These are phyloP conservation scores for Dendrocincla fuliginosa DNA, from an alignment of 2,797 vertebrate genomes.

Conservation along the genomic window DNA sequence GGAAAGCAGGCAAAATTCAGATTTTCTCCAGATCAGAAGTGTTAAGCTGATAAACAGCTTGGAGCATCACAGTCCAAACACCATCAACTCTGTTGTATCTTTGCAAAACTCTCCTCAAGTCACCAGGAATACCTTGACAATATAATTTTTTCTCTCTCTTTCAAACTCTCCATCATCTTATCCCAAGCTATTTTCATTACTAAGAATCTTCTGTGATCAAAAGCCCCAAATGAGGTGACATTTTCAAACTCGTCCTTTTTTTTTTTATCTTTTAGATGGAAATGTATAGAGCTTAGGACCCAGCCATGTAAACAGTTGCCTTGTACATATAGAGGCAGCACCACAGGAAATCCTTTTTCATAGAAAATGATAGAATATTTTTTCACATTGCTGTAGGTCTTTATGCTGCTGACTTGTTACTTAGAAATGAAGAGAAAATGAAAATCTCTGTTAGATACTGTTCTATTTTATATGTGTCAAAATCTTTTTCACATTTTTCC, in stretches of 20 bases:
- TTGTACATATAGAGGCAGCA: background rate
- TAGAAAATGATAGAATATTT: background rate
- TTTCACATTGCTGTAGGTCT: background rate
- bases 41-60: background rate
- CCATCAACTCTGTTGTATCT: background rate
- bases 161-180: background rate
- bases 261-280: background rate
- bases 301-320: background rate
- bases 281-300: background rate
- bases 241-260: background rate
- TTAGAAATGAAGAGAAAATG: background rate
- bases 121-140: background rate
- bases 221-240: background rate
- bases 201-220: background rate
- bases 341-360: background rate
- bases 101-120: background rate
- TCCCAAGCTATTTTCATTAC: background rate
- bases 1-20: background rate
- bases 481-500: background rate
- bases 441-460: background rate
- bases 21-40: background rate
- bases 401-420: background rate
- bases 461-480: background rate
- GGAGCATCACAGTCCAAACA: background rate
- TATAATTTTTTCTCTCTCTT: background rate